phyloP scores from a whole-genome alignment of 2,888 invertebrate genomes.

The Meiosimyza decipiens region DNA sequence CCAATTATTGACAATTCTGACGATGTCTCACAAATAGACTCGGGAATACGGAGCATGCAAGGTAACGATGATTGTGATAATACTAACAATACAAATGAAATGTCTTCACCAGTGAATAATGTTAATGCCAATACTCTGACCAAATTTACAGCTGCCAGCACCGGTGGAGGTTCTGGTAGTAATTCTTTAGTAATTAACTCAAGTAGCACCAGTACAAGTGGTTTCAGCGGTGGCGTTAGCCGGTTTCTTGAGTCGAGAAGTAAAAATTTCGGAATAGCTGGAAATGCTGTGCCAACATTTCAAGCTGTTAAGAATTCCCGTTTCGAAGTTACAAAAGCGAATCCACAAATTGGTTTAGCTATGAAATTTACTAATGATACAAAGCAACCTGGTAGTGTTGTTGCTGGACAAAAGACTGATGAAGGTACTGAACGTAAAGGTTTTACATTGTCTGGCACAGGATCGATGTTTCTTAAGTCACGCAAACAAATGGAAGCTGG shows the following conservation, averaged over 20 bases:
- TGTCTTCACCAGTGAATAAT: conserved; percentile 53
- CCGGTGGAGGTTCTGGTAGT: conserved; percentile 10
- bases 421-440: conserved; percentile 57
- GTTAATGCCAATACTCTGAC: conserved; percentile 37
- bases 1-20: conserved; percentile 62
- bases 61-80: conserved; percentile 60
- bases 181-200: conserved; percentile 36
- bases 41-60: conserved; percentile 65
- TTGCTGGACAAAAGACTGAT: conserved; percentile 49
- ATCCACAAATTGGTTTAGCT: conserved; percentile 58
- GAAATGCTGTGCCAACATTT: conserved; percentile 46
- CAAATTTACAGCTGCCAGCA: conserved; percentile 14
- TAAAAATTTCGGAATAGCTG: conserved; percentile 52
- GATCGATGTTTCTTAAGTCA: conserved; percentile 74
- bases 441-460: conserved; percentile 69
- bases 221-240: conserved; percentile 60
- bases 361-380: conserved; percentile 54
- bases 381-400: conserved; percentile 16
- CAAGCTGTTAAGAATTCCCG: conserved; percentile 60
- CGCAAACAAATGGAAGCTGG: conserved; percentile 58
- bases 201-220: conserved; percentile 51
- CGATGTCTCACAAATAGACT: conserved; percentile 65
- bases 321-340: conserved; percentile 62
- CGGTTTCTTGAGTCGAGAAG: conserved; percentile 61
- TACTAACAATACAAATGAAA: conserved; percentile 57